Conservation (phyloP, 2,888 invertebrate genomes). For the Meganola albula region DNA sequence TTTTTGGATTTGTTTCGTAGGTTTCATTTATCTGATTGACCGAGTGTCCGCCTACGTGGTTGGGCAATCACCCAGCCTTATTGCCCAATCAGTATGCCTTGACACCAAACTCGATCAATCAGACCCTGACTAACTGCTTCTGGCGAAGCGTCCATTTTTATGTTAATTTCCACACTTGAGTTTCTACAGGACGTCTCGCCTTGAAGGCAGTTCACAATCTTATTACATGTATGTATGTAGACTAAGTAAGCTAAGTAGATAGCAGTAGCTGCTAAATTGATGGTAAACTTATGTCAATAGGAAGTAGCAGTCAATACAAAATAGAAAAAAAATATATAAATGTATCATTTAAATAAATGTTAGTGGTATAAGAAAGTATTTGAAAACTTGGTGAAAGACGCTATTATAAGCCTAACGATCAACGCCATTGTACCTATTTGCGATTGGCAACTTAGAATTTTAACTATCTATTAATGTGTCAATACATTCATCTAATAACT, state of each 20-base stretch:
- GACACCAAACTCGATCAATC: conserved; percentile 61
- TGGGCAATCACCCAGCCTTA: conserved; percentile 86
- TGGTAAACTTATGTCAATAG: conserved; percentile 78
- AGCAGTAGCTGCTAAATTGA: conserved; percentile 67
- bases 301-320: conserved; percentile 60
- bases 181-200: conserved; percentile 43
- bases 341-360: conserved; percentile 66
- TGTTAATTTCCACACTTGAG: conserved; percentile 34
- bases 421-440: conserved; percentile 66
- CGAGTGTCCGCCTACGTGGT: conserved; percentile 79
- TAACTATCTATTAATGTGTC: conserved; percentile 59
- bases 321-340: conserved; percentile 59
- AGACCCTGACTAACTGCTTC: conserved; percentile 53
- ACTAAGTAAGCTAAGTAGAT: conserved; percentile 70
- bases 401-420: conserved; percentile 71
- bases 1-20: conserved; percentile 26
- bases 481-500: conserved; percentile 56
- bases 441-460: conserved; percentile 74
- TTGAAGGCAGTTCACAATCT: conserved; percentile 48
- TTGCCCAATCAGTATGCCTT: conserved; percentile 80
- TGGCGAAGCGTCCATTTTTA: conserved; percentile 48
- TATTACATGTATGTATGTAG: conserved; percentile 75
- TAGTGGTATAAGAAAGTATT: conserved; percentile 67
- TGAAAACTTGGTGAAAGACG: conserved; percentile 75
- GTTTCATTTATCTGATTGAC: conserved; percentile 54